phyloP scores from a whole-genome alignment of 2,888 invertebrate genomes.

The Hymenopus coronatus region DNA sequence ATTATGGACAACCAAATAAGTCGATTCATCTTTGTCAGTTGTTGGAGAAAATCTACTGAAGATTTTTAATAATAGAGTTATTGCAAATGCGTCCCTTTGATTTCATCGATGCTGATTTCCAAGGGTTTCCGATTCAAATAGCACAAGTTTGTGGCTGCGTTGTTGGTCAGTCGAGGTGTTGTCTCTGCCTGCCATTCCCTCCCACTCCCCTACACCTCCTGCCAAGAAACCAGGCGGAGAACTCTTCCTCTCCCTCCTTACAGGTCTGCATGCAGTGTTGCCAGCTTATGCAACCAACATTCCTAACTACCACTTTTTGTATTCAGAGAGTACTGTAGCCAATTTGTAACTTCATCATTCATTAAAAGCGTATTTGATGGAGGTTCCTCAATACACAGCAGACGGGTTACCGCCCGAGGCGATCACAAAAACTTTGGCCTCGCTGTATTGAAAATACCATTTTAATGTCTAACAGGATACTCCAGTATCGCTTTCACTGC shows the following conservation, averaged over 20 bases:
- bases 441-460: neutral
- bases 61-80: too few species aligned
- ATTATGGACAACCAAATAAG: too few species aligned
- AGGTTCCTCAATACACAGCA: neutral
- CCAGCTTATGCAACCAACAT: neutral
- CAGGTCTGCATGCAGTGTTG: neutral
- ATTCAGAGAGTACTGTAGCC: neutral
- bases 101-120: neutral
- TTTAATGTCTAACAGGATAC: neutral
- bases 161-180: neutral
- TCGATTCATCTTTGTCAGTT: too few species aligned
- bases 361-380: constrained; percentile 2
- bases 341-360: constrained; percentile 10
- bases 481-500: neutral
- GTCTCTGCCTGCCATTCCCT: neutral
- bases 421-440: neutral
- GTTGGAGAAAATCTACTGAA: too few species aligned
- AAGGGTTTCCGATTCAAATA: neutral
- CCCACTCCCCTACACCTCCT: neutral
- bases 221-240: neutral
- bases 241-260: neutral
- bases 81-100: too few species aligned
- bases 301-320: neutral
- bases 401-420: neutral
- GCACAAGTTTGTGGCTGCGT: neutral